A percentile compares a stretch with the other conserved stretches of the same genome.
These are phyloP conservation scores for Nothura maculosa DNA, from an alignment of 2,797 vertebrate species.

Conservation along the genomic window DNA sequence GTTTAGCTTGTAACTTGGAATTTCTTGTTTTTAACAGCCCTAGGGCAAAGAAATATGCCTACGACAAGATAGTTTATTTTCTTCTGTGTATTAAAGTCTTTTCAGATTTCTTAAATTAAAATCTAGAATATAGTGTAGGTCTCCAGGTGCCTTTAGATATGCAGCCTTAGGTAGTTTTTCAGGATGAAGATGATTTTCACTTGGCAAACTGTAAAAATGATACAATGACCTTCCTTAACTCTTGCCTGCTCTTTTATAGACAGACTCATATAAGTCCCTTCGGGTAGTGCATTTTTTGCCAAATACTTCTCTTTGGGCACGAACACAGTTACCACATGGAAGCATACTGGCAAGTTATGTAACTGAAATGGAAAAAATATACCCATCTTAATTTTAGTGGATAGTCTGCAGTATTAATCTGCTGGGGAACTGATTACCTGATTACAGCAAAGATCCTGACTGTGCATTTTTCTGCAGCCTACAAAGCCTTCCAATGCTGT, in stretches of 20 bases:
- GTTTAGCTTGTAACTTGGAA: background rate
- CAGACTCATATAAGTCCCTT: background rate
- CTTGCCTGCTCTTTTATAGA: background rate
- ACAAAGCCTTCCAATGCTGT: background rate
- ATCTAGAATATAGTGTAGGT: background rate
- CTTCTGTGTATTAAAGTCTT: background rate
- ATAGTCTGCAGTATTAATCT: background rate
- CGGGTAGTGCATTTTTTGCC: background rate
- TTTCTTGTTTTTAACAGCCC: background rate
- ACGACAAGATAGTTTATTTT: background rate
- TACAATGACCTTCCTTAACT: conserved; percentile 10
- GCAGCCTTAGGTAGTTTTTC: background rate
- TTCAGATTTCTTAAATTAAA: conserved; percentile 24
- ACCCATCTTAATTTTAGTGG: background rate
- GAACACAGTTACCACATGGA: background rate
- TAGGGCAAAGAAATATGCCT: background rate
- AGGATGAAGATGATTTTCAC: conserved; percentile 17
- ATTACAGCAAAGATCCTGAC: background rate
- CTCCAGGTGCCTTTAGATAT: background rate
- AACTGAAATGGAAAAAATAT: conserved; percentile 18
- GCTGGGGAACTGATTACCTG: background rate
- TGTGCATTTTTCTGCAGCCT: background rate
- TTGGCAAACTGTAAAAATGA: conserved; percentile 21
- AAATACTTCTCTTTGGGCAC: background rate
- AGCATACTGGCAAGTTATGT: background rate